Percentiles rank a stretch among this genome's conserved stretches.
Conservation (phyloP, 2,113 vertebrate genomes). For the Corynorhinus townsendii region DNA sequence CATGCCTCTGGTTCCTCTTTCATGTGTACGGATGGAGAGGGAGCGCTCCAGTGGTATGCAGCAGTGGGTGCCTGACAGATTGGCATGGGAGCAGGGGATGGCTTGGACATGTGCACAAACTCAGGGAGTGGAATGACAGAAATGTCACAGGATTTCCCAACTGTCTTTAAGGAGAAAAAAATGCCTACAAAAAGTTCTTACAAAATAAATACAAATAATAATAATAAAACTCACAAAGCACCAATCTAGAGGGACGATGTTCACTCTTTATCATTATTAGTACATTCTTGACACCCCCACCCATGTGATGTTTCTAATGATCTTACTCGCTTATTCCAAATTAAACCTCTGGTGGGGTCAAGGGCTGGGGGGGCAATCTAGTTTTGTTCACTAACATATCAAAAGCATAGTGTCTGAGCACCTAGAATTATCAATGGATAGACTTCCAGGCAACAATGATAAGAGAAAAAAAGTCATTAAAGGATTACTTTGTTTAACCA, state of each 20-base stretch:
- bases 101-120: background rate
- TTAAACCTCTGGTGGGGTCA: background rate
- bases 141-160: background rate
- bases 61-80: background rate
- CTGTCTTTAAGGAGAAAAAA: background rate
- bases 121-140: background rate
- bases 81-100: background rate
- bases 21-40: background rate
- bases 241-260: background rate
- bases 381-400: background rate
- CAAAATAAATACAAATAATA: background rate
- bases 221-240: background rate
- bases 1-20: constrained; percentile 52
- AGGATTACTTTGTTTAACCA: background rate
- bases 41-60: background rate
- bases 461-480: background rate
- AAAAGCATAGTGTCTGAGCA: background rate
- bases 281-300: background rate
- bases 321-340: background rate
- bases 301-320: background rate
- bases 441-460: background rate
- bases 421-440: background rate
- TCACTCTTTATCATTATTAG: background rate
- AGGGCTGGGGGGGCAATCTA: background rate
- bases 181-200: background rate